Conservation (phyloP, 2,888 invertebrate species). For the Nomada goodeniana region DNA sequence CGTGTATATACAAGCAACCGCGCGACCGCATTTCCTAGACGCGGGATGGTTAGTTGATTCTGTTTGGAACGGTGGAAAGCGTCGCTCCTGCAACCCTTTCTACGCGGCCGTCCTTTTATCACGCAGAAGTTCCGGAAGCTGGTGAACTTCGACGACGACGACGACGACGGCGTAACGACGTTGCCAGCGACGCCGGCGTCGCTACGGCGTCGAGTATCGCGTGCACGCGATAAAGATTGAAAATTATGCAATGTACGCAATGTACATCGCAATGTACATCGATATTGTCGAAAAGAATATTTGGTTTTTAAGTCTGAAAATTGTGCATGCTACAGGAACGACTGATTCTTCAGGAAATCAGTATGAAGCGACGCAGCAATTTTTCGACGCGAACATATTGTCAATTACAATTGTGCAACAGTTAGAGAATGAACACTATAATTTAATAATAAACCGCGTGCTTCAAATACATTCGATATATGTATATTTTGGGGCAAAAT, state of each 20-base stretch:
- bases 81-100: conserved; percentile 49
- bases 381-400: too few species aligned
- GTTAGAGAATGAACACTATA: too few species aligned
- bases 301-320: not conserved
- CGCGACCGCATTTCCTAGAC: not conserved
- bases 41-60: conserved; percentile 16
- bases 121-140: conserved; percentile 51
- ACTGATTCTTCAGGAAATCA: too few species aligned
- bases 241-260: conserved; percentile 44
- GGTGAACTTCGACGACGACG: conserved; percentile 39
- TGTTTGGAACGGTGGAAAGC: conserved; percentile 28
- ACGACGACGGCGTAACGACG: conserved; percentile 53
- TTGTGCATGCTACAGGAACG: too few species aligned
- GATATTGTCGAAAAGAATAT: not conserved
- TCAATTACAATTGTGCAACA: too few species aligned
- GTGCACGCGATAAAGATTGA: conserved; percentile 49
- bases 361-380: too few species aligned
- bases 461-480: too few species aligned
- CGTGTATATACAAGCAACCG: not conserved
- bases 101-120: conserved; percentile 55
- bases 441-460: too few species aligned
- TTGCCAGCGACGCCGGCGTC: conserved; percentile 48
- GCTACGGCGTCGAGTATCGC: conserved; percentile 38
- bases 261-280: too few species aligned
- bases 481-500: too few species aligned